Evolutionary conservation across 2,888 invertebrate species (phyloP).

Genomic region (Chirona hameri): DNA sequence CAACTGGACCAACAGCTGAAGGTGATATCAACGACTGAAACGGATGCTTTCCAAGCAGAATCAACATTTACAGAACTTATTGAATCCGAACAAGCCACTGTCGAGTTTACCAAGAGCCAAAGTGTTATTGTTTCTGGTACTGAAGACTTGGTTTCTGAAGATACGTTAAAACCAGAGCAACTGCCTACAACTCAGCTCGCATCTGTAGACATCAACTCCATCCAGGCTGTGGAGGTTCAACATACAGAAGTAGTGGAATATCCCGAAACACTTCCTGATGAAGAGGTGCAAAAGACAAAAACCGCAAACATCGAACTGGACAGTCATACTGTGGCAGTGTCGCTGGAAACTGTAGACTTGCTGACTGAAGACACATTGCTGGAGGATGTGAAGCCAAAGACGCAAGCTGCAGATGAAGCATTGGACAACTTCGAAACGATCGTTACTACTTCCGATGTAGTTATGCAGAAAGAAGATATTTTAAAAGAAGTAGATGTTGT

Average conservation of each 20-base stretch:
- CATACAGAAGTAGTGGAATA: not conserved
- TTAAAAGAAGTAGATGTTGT: not conserved
- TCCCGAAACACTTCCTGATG: not conserved
- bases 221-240: not conserved
- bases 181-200: not conserved
- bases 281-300: not conserved
- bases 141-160: not conserved
- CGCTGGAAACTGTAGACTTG: not conserved
- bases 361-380: not conserved
- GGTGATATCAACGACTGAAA: not conserved
- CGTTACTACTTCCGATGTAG: not conserved
- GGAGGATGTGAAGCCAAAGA: not conserved
- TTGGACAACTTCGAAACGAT: not conserved
- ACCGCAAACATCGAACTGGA: not conserved
- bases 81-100: not conserved
- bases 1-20: not conserved
- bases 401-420: not conserved
- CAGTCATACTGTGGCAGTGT: not conserved
- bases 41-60: not conserved
- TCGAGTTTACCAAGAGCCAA: not conserved
- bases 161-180: not conserved
- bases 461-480: not conserved
- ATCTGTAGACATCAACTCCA: not conserved
- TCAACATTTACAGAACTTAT: not conserved
- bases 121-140: not conserved